Base-by-base conservation (phyloP, 1,140 invertebrate genomes). In the Drosophila insularis region DNA sequence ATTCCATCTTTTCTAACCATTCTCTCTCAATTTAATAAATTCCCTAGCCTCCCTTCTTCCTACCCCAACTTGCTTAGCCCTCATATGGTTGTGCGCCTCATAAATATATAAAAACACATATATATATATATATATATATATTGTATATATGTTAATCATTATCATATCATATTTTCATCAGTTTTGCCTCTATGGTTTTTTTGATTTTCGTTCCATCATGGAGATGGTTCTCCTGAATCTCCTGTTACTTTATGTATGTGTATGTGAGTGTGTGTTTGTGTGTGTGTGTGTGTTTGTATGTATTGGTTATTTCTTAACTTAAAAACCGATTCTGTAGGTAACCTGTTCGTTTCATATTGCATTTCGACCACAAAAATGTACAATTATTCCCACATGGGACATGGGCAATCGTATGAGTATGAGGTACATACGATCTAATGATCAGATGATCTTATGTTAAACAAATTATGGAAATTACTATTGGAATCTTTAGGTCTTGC, bases 81-180 rank as follows among this genome's bases (percentile, higher is more conserved):
- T 50, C 43, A 50, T 50, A 50, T 50, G 43, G 43, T 50, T 46
- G 14, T 50, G 43, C 43, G 43, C 43, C 43, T 50, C 43, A 50
- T 50, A 21, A 50, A 21, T 50, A 11, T 17, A 8, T 46, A 19
- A 19, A 46, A 27, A 6, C 27, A 27, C 6, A 27, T 6, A 27
- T 27, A 27, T 27, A 27, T 27, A 23, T 3, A 23, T 3, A 23
- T 3, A 23, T 3, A 27, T 27, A 27, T 3, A 23, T 3, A 27
- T 27, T 5, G 4, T 27, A 27, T 27, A 27, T 27, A 27, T 27
- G 43, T 46, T 8, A 7, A 17, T 46, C 5, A 17, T 17, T 46
- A 17, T 46, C 6, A 7, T 43, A 17, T 43, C 6, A 8, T 19
- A 19, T 46, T 14, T 46, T 17, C n/a, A 43, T 19, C 43, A 46